phyloP scores from a whole-genome alignment of 2,113 vertebrate species.

The Emydocephalus ijimae region DNA sequence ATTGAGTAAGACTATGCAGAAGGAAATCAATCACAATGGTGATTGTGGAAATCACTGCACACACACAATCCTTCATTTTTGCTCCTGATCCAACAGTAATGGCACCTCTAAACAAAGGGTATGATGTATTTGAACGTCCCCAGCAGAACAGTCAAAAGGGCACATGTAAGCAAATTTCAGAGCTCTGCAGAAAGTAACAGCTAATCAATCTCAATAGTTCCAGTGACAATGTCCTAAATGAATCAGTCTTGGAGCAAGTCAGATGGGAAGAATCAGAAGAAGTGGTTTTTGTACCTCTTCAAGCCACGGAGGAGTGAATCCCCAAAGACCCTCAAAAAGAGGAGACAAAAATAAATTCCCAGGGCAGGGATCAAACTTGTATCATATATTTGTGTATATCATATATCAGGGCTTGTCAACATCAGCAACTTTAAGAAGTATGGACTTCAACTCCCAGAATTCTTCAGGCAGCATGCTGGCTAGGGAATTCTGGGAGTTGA shows the following conservation, averaged over 20 bases:
- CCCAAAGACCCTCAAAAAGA: not conserved
- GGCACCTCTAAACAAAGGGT: not conserved
- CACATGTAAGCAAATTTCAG: accelerated
- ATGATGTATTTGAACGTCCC: not conserved
- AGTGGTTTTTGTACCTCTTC: not conserved
- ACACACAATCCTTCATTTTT: not conserved
- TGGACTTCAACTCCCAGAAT: not conserved
- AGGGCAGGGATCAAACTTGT: not conserved
- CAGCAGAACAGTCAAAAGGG: not conserved
- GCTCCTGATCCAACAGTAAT: not conserved
- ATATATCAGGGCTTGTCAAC: not conserved
- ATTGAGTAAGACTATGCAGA: not conserved
- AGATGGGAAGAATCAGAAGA: not conserved
- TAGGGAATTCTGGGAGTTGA: too few relatives aligned
- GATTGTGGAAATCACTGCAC: not conserved
- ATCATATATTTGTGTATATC: not conserved
- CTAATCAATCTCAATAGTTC: constrained; percentile 26
- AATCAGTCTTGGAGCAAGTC: not conserved
- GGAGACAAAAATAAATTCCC: not conserved
- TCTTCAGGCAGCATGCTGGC: not conserved
- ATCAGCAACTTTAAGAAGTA: not conserved
- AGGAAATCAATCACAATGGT: not conserved
- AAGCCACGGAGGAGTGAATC: not conserved
- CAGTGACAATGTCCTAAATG: not conserved
- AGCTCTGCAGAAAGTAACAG: accelerated